These are phyloP conservation scores for Erinaceus europaeus DNA, from an alignment of 2,113 vertebrate genomes.

Conservation along the genomic window DNA sequence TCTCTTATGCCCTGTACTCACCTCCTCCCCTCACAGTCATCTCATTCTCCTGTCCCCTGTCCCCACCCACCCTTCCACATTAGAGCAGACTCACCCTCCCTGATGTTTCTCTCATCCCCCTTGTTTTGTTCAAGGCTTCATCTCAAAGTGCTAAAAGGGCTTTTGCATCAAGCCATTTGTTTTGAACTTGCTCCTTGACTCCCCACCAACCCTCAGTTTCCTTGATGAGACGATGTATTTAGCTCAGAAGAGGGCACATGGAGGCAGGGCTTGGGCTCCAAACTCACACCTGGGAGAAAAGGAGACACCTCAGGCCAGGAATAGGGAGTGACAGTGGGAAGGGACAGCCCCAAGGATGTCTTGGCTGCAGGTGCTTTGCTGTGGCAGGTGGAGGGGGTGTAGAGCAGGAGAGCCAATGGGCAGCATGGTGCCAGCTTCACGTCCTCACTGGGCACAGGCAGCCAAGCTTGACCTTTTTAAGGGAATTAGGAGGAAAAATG, in stretches of 20 bases:
- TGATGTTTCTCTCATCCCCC: not conserved
- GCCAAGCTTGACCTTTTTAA: not conserved
- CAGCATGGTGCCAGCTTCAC: not conserved
- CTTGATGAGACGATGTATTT: not conserved
- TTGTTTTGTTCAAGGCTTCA: not conserved
- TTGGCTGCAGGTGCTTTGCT: not conserved
- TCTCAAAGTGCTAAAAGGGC: not conserved
- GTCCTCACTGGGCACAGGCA: not conserved
- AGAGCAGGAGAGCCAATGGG: not conserved
- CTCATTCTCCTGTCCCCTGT: not conserved
- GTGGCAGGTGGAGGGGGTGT: not conserved
- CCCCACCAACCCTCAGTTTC: conserved; percentile 25
- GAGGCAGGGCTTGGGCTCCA: not conserved
- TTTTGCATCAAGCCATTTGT: not conserved
- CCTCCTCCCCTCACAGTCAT: not conserved
- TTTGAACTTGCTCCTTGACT: not conserved
- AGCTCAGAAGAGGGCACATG: not conserved
- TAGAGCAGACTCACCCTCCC: not conserved
- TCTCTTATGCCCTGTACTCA: not conserved
- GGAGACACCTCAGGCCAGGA: not conserved
- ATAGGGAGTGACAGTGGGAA: not conserved
- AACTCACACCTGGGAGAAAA: conserved; percentile 19
- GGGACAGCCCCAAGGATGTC: not conserved
- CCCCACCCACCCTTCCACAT: not conserved
- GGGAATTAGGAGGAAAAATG: not conserved